phyloP scores from a whole-genome alignment of 2,797 vertebrate genomes.

The Euthynnus affinis region DNA sequence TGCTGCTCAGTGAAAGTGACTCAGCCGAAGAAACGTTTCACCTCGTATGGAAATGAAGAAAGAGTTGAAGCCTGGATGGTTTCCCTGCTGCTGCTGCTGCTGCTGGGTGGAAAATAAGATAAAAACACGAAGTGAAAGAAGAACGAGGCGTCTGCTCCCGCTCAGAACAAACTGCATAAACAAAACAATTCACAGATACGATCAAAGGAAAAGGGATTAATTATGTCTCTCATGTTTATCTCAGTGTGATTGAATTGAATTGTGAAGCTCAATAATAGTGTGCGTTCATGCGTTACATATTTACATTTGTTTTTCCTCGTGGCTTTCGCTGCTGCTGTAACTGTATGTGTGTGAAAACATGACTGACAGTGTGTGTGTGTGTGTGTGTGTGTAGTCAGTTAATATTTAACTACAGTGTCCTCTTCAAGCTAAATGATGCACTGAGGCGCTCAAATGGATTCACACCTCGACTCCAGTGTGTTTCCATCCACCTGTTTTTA shows the following conservation, averaged over 20 bases:
- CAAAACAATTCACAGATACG: not conserved
- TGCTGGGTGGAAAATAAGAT: not conserved
- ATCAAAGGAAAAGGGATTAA: not conserved
- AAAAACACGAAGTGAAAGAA: not conserved
- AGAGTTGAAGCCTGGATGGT: not conserved
- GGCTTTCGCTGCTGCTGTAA: not conserved
- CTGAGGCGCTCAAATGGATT: no score
- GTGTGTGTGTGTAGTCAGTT: conserved; percentile 4
- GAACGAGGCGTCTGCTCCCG: not conserved
- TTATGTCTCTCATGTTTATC: not conserved
- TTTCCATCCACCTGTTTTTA: no score
- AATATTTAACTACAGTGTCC: conserved; percentile 19
- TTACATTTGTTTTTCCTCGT: not conserved
- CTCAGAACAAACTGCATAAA: not conserved
- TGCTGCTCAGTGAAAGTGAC: no score
- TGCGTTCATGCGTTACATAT: not conserved
- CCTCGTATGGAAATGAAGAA: not conserved
- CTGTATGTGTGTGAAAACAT: no score
- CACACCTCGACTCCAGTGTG: no score
- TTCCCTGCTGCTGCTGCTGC: no score
- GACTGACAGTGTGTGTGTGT: conserved; percentile 7
- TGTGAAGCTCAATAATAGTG: not conserved
- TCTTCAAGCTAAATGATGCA: conserved; percentile 23
- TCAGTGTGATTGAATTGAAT: not conserved
- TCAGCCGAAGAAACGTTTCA: not conserved